Conservation (phyloP, 2,888 invertebrate genomes). For the Blastobasis lacticolella region DNA sequence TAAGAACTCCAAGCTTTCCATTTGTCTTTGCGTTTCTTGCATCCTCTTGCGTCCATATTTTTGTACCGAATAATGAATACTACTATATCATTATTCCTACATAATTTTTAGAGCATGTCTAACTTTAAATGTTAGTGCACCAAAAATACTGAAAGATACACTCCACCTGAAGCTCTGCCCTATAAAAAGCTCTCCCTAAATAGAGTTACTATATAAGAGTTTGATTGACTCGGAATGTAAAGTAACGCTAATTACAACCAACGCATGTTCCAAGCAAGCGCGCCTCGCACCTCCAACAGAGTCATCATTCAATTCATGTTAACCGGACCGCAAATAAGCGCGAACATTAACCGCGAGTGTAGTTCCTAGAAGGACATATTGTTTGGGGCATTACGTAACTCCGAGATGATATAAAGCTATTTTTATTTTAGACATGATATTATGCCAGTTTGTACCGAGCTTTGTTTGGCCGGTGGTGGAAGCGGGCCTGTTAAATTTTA, state of each 20-base stretch:
- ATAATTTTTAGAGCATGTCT: too few relatives aligned
- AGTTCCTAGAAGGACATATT: constrained; percentile 24
- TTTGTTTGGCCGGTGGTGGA: not conserved
- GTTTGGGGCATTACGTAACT: constrained; percentile 20
- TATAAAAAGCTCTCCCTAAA: too few relatives aligned
- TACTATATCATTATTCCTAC: too few relatives aligned
- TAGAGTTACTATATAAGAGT: too few relatives aligned
- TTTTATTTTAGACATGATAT: not conserved
- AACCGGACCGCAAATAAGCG: constrained; percentile 26
- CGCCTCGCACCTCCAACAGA: constrained; percentile 2
- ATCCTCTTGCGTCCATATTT: too few relatives aligned
- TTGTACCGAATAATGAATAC: too few relatives aligned
- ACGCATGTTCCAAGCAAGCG: not conserved
- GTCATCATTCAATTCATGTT: constrained; percentile 20
- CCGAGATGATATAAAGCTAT: not conserved
- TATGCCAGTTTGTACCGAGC: not conserved
- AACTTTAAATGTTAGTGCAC: too few relatives aligned
- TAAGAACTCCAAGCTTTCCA: too few relatives aligned
- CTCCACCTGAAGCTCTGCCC: too few relatives aligned
- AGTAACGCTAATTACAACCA: constrained; percentile 3
- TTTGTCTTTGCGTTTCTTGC: too few relatives aligned
- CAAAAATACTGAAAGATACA: too few relatives aligned
- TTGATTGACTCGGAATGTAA: not conserved
- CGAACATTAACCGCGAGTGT: not conserved
- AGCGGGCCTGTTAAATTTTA: constrained; percentile 1